These are phyloP conservation scores for Xestia ashworthii DNA, from an alignment of 2,888 invertebrate genomes.

Conservation along the genomic window DNA sequence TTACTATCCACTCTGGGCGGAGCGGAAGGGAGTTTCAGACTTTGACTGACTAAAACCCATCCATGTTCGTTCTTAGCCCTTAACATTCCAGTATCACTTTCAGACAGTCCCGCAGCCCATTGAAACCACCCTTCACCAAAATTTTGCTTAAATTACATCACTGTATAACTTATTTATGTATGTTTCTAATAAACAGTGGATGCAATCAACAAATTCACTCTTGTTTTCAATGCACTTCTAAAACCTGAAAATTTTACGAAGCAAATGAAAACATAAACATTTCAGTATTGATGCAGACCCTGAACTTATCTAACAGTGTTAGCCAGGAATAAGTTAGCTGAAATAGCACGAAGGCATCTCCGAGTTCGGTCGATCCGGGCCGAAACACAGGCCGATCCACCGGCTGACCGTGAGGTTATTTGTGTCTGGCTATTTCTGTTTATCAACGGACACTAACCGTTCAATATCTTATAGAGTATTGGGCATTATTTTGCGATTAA, in stretches of 20 bases:
- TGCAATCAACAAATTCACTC: background rate
- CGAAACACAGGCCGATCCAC: conserved; percentile 10
- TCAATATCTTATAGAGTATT: conserved; percentile 8
- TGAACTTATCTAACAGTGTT: conserved; percentile 36
- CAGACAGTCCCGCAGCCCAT: too few relatives aligned
- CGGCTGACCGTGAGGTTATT: conserved; percentile 46
- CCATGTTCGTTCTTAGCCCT: too few relatives aligned
- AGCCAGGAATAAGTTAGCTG: conserved; percentile 40
- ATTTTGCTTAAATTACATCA: background rate
- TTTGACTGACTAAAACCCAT: too few relatives aligned
- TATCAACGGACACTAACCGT: conserved; percentile 39
- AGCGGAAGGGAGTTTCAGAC: too few relatives aligned
- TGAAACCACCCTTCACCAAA: background rate
- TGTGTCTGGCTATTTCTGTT: conserved; percentile 37
- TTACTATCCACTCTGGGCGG: too few relatives aligned
- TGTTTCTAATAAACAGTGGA: background rate
- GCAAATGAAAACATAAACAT: conserved; percentile 17
- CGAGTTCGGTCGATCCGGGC: background rate
- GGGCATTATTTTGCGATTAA: conserved; percentile 1
- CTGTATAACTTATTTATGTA: too few relatives aligned
- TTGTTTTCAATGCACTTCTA: conserved; percentile 2
- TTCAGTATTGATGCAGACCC: conserved; percentile 51
- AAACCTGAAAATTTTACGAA: background rate
- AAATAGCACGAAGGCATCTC: conserved; percentile 46
- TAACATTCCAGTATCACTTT: too few relatives aligned